Conservation (phyloP, 37 sponge, comb jelly and placozoan species). For the Diacarnus erythraeanus region DNA sequence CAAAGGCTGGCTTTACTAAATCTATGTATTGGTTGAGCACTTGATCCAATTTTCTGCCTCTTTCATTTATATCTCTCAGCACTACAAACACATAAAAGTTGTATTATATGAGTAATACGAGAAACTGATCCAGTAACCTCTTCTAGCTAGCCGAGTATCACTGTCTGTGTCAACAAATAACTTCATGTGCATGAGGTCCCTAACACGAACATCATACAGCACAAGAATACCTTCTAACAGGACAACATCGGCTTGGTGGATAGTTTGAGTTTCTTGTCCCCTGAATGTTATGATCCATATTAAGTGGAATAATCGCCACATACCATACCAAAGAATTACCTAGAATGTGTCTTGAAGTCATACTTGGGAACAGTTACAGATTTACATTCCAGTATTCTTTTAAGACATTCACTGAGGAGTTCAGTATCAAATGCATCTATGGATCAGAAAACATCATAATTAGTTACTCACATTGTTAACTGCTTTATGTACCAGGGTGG, state of each 20-base stretch:
- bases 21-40: slow-evolving; percentile 85
- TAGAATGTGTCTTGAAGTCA: slow-evolving; percentile 76
- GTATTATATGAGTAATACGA: not conserved
- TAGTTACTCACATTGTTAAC: not conserved
- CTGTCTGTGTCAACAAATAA: slow-evolving; percentile 96
- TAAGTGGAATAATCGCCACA: too few relatives aligned
- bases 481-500: slow-evolving; percentile 78
- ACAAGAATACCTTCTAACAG: slow-evolving; percentile 95
- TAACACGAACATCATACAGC: slow-evolving; percentile 78
- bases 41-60: slow-evolving; percentile 77
- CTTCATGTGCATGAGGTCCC: slow-evolving; percentile 91
- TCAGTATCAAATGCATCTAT: slow-evolving; percentile 90
- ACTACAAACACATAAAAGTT: slow-evolving; percentile 53
- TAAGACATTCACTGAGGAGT: slow-evolving; percentile 65
- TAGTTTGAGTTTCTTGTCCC: not conserved
- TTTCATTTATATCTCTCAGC: slow-evolving; percentile 73
- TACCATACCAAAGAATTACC: too few relatives aligned
- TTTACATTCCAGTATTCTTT: slow-evolving; percentile 65
- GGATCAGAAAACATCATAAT: not conserved
- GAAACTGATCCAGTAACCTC: slow-evolving; percentile 51
- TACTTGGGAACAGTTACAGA: slow-evolving; percentile 80
- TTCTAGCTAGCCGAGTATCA: slow-evolving; percentile 87
- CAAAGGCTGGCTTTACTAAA: slow-evolving; percentile 95
- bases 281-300: too few relatives aligned
- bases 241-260: slow-evolving; percentile 82